These are phyloP conservation scores for Petaurus breviceps DNA, from an alignment of 2,113 vertebrate species.

Conservation along the genomic window DNA sequence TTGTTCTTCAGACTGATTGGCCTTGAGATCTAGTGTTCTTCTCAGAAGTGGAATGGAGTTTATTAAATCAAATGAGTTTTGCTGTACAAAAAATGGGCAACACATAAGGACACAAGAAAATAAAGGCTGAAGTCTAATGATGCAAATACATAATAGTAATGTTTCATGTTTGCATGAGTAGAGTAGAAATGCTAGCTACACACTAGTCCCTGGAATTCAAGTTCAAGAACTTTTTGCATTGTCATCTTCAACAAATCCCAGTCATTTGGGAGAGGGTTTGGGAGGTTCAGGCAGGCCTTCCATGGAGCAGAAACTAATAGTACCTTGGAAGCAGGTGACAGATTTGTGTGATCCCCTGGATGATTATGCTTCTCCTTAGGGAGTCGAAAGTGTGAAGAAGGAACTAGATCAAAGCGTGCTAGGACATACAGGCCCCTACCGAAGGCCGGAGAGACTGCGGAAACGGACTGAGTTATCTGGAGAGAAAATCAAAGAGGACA, in stretches of 20 bases:
- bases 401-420: constrained; percentile 92
- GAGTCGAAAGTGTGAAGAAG: constrained; percentile 94
- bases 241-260: background rate
- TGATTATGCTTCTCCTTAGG: constrained; percentile 83
- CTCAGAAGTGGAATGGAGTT: background rate
- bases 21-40: background rate
- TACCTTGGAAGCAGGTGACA: background rate
- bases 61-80: background rate
- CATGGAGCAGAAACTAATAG: background rate
- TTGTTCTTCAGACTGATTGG: background rate
- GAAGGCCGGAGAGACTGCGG: constrained; percentile 89
- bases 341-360: background rate
- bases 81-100: background rate
- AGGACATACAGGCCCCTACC: constrained; percentile 91
- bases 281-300: background rate
- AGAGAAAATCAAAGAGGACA: constrained; percentile 86
- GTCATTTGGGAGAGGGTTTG: background rate
- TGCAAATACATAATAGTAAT: background rate
- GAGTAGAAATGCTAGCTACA: background rate
- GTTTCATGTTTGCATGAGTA: background rate
- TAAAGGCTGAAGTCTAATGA: background rate
- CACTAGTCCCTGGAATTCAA: background rate
- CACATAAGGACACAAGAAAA: background rate
- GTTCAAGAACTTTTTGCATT: background rate
- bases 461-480: constrained; percentile 94